These are phyloP conservation scores for Neosilurus mollespiculum DNA, from an alignment of 2,797 vertebrate species.

Conservation along the genomic window DNA sequence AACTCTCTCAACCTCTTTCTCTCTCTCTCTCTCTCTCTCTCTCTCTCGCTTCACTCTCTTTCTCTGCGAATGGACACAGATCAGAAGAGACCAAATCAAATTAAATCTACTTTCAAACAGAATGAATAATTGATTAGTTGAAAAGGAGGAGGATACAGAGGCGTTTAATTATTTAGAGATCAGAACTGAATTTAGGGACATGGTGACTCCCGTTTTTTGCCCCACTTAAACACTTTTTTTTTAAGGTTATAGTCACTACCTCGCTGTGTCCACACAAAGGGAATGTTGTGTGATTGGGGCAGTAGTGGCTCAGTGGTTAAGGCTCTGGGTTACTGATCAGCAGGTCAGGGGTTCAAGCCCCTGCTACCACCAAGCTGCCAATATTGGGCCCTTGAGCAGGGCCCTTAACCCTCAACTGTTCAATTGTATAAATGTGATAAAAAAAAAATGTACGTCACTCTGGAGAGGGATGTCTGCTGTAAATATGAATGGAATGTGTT, in stretches of 20 bases:
- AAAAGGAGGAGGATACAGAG: constrained; percentile 54
- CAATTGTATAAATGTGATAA: too few relatives aligned
- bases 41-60: constrained; percentile 5
- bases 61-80: constrained; percentile 37
- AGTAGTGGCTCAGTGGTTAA: too few relatives aligned
- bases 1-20: not conserved
- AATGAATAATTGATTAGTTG: constrained; percentile 58
- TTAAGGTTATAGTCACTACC: not conserved
- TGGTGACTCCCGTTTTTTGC: constrained; percentile 37
- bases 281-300: not conserved
- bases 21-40: constrained; percentile 15
- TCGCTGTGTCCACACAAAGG: too few relatives aligned
- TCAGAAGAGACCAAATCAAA: constrained; percentile 59
- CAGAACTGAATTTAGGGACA: constrained; percentile 50
- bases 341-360: too few relatives aligned
- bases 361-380: too few relatives aligned
- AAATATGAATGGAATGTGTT: not conserved
- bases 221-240: constrained; percentile 38
- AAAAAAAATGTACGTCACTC: too few relatives aligned
- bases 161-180: constrained; percentile 57
- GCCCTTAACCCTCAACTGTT: too few relatives aligned
- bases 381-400: too few relatives aligned
- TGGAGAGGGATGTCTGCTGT: too few relatives aligned
- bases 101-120: constrained; percentile 58
- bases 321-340: too few relatives aligned